Evolutionary conservation across 2,113 vertebrate genomes (phyloP), one percentile per base, ranked within the genome.

Genomic region (Nycticorax nycticorax): DNA sequence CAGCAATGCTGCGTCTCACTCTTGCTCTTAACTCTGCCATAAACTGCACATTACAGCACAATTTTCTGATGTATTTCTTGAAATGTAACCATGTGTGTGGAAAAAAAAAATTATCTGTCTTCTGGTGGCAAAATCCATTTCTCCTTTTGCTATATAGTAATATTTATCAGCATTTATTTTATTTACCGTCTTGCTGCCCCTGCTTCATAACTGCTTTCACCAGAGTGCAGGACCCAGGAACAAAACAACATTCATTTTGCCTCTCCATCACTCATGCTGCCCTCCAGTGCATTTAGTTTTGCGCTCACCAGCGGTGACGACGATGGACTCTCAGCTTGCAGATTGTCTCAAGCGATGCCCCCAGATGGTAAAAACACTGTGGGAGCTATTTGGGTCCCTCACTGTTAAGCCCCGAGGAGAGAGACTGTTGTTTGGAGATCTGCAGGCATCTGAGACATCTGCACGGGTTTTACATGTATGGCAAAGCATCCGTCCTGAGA

Each of bases 71-170:
- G 47, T 27, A 83, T 32, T 83, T 88, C 72, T 90, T 80, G 72
- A 93, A 95, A 92, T 33, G 37, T 74, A 88, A 83, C 59, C n/a
- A 88, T 24, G 6, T 71, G 63, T 37, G 50, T 57, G 66, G 45
- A 57, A 92, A 89, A 43, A 93, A 89, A 92, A 89, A 90, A 12
- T 15, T 23, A 69, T 48, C 37, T 79, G 27, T 73, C 53, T 93
- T 77, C 47, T 71, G 47, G 76, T 67, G 53, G 75, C 71, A 96
- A 93, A 97, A 88, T 90, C 75, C 63, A 71, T 96, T 93, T 88
- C 55, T 95, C 23, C 55, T 94, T 92, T 69, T n/a, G 50, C 57
- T 83, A 24, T 37, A 50, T 10, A 67, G 71, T 32, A 83, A 55
- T 59, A 80, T 83, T 83, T 77, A 90, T 85, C 78, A 90, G 63